These are phyloP conservation scores for Lobophora halterata DNA, from an alignment of 2,888 invertebrate genomes.

Conservation along the genomic window DNA sequence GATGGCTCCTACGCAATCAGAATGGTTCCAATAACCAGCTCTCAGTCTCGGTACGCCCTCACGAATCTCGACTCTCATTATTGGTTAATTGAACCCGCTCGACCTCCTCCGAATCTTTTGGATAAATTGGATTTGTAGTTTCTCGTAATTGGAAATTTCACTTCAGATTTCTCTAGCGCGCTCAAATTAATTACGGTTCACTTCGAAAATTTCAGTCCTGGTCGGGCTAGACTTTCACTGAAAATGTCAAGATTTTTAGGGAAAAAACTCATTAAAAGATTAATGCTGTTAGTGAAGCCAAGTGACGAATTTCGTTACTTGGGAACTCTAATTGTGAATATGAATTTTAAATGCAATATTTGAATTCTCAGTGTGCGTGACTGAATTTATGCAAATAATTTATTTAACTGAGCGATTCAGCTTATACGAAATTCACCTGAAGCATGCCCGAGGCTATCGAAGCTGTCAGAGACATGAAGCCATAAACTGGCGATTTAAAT, in stretches of 20 bases:
- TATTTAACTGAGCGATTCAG: constrained; percentile 23
- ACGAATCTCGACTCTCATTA: constrained; percentile 37
- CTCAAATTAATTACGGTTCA: constrained; percentile 30
- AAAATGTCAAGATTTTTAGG: constrained; percentile 19
- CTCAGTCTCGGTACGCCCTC: constrained; percentile 28
- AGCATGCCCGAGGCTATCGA: constrained; percentile 3
- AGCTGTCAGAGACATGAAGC: constrained; percentile 5
- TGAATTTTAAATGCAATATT: constrained; percentile 3
- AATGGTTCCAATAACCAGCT: constrained; percentile 30
- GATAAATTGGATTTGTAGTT: constrained; percentile 40
- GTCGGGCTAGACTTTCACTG: constrained; percentile 21
- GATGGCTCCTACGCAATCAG: constrained; percentile 30
- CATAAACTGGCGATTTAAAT: constrained; percentile 6
- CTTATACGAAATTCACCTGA: constrained; percentile 14
- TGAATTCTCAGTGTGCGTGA: constrained; percentile 15
- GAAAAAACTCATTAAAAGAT: constrained; percentile 16
- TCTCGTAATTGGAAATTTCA: constrained; percentile 37
- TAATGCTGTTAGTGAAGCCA: constrained; percentile 14
- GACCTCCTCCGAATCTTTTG: constrained; percentile 35
- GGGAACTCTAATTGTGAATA: constrained; percentile 8
- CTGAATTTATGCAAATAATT: constrained; percentile 22
- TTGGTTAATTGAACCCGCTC: constrained; percentile 41
- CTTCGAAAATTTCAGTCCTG: constrained; percentile 26
- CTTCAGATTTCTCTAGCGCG: constrained; percentile 30
- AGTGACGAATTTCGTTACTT: constrained; percentile 10